These are phyloP conservation scores for Onychomys arenicola DNA, from an alignment of 2,797 vertebrate genomes.

Conservation along the genomic window DNA sequence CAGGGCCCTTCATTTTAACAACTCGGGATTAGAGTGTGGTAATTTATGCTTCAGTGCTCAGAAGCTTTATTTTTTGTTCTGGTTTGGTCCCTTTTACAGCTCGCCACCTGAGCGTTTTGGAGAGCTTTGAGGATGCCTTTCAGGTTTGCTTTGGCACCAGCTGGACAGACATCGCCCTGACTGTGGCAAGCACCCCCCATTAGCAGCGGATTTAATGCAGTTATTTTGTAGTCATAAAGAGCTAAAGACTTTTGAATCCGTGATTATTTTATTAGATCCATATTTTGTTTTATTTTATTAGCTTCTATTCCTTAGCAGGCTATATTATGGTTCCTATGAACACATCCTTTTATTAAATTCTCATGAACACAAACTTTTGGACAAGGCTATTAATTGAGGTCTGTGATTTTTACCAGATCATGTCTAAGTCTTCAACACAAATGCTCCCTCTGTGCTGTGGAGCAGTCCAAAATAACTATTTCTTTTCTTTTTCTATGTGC, in stretches of 20 bases:
- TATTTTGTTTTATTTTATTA: conserved; percentile 57
- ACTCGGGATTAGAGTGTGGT: conserved; percentile 65
- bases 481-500: conserved; percentile 19
- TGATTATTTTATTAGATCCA: conserved; percentile 48
- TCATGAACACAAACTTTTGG: neutral
- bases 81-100: conserved; percentile 71
- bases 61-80: conserved; percentile 78
- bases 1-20: conserved; percentile 70
- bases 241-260: conserved; percentile 35
- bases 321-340: neutral
- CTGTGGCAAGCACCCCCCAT: neutral
- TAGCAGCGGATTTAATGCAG: neutral
- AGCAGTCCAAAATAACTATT: conserved; percentile 55
- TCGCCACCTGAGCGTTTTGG: conserved; percentile 52
- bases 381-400: neutral
- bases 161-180: neutral
- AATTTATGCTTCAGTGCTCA: conserved; percentile 72
- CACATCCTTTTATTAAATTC: conserved; percentile 13
- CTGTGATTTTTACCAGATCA: neutral
- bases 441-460: neutral
- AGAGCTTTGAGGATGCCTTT: conserved; percentile 6
- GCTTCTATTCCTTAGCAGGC: neutral
- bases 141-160: conserved; percentile 54
- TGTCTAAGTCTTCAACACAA: neutral
- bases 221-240: conserved; percentile 37